phyloP scores from a whole-genome alignment of 2,888 invertebrate genomes.

The Lasioglossum pauxillum region DNA sequence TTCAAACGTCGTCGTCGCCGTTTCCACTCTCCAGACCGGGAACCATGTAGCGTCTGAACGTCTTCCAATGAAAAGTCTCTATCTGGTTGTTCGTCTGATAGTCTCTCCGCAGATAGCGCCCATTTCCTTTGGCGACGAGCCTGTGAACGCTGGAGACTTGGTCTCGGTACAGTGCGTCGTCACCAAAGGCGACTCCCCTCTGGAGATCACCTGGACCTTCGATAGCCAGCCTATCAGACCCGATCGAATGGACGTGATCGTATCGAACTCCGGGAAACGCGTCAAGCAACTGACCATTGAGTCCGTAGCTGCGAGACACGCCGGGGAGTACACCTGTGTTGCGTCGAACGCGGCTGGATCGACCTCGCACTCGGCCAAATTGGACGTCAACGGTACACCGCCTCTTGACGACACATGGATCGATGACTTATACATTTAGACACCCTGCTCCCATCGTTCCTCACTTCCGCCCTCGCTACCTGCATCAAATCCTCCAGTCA shows the following conservation, averaged over 20 bases:
- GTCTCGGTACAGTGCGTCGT: conserved; percentile 91
- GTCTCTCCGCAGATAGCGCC: conserved; percentile 90
- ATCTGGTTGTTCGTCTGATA: conserved; percentile 76
- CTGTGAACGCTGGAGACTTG: conserved; percentile 91
- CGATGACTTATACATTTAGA: conserved; percentile 9
- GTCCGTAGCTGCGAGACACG: conserved; percentile 88
- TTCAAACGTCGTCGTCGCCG: neutral
- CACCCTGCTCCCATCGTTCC: neutral
- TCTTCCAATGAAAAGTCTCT: conserved; percentile 1
- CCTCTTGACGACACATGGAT: conserved; percentile 39
- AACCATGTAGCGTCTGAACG: neutral
- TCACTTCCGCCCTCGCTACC: too few species aligned
- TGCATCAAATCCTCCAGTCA: neutral
- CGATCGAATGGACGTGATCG: conserved; percentile 74
- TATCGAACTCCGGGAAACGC: conserved; percentile 79
- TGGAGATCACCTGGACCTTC: conserved; percentile 90
- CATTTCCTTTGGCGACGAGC: conserved; percentile 91
- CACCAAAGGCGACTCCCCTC: conserved; percentile 91
- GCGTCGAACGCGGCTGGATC: conserved; percentile 86
- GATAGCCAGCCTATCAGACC: conserved; percentile 82
- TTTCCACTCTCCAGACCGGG: neutral
- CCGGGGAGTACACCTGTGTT: conserved; percentile 90
- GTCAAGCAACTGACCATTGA: conserved; percentile 87
- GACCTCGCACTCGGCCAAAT: conserved; percentile 88
- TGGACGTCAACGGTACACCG: conserved; percentile 90